Base-by-base conservation (phyloP, 2,797 vertebrate species). In the Acanthurus leucopareius region DNA sequence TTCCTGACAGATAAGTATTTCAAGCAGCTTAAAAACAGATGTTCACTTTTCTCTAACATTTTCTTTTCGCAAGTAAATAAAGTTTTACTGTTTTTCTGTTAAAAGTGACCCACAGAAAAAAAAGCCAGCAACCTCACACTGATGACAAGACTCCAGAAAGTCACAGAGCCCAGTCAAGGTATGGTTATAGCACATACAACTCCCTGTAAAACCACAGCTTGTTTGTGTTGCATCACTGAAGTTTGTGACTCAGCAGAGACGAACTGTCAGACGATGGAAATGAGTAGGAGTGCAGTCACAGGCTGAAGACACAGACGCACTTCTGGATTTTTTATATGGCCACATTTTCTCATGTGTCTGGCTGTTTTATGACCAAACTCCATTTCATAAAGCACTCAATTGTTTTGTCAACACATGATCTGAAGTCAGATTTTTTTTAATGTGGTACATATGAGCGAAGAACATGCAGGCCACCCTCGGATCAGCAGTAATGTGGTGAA, bases 241-340 rank as follows among this genome's bases (percentile, higher is more conserved):
- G 70, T 69, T 71, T 71, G 66, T 79, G 59, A 86, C 63, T 88
- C 85, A 90, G 66, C 65, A 14, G 5, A 54, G 66, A 17, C 79
- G 77, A 86, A 81, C 22, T 42, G 25, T 47, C 69, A 80, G 88
- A 75, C 70, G 10, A 40, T 53, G 69, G 82, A 80, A 80, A 64
- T 88, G 88, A 88, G 86, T 66, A 76, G 53, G 22, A 67, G 66
- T 25, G 32, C 35, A 84, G 75, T 86, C 84, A 86, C 51, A 71
- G 54, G 35, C 79, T 35, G 17, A 59, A 52, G 52, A 20, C 47
- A 32, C 48, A 61, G 20, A 45, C 14, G 1, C n/a, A 62, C 19
- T 38, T 53, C 25, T 76, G 13, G 25, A 10, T 79, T 72, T 25
- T 68, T 61, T 58, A 20, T 13, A 22, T 47, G 60, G 48, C 54